Evolutionary conservation across 2,113 vertebrate species (phyloP), one percentile per base, ranked within the genome.

Genomic region (Hiodon tergisus): DNA sequence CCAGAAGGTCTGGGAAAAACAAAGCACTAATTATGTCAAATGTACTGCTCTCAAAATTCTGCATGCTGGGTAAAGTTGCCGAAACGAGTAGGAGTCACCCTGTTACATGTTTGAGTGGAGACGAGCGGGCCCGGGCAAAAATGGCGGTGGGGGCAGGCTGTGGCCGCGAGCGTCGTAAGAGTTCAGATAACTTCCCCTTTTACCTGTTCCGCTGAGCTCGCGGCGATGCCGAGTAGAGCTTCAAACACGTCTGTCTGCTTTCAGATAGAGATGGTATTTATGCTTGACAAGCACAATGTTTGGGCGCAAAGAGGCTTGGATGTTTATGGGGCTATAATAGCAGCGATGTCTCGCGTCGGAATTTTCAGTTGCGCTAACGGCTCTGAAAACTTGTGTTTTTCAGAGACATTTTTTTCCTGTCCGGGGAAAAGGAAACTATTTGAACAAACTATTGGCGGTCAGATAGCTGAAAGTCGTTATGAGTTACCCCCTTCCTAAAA

Each of bases 181-280:
- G 67, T 69, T 75, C n/a, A 51, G 74, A 69, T 48, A 68, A 68
- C 50, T 16, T 7, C 58, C 8, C 17, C 13, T 67, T 60, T 53
- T 31, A 31, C 31, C 16, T 8, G 57, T 67, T 69, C 14, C 63
- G 5, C 66, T 75, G 57, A 53, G 74, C 67, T 10, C 11, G 14
- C 48, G 61, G 62, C 5, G 67, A 16, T 5, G 16, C 58, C 0
- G 59, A 17, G 13, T 6, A 17, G 16, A 17, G 50, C 17, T 16
- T 5, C 16, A 48, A 2, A 47, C 67, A 4, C 58, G 55, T 59
- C 68, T 76, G 67, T 70, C 67, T 71, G 75, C 67, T 63, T 76
- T 63, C 11, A 48, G 51, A 70, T 55, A 70, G 50, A 76, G 52
- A 52, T 16, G n/a, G 16, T 62, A 73, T 73, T 62, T 73, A 50